A percentile compares a stretch with the other conserved stretches of the same genome.
Evolutionary conservation across 2,888 invertebrate species (phyloP).

Genomic region (Drosophila setosimentum): DNA sequence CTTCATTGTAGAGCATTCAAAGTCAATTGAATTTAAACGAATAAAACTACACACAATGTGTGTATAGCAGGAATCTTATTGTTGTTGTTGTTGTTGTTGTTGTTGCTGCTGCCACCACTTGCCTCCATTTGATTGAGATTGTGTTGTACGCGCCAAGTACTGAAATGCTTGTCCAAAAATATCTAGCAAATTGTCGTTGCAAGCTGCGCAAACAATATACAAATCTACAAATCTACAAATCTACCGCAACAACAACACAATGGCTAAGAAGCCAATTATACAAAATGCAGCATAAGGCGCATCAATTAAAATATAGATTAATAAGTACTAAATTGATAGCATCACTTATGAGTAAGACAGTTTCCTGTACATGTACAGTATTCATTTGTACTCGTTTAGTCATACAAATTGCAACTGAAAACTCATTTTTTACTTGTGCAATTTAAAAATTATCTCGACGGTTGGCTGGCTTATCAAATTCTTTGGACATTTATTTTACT

Average conservation of each 20-base stretch:
- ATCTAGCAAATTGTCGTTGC: slow-evolving; percentile 62
- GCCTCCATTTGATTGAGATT: slow-evolving; percentile 75
- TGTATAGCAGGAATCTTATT: slow-evolving; percentile 54
- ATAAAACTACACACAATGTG: slow-evolving; percentile 72
- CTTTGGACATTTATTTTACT: not conserved
- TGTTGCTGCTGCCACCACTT: slow-evolving; percentile 60
- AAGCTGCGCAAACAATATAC: slow-evolving; percentile 52
- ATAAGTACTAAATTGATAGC: slow-evolving; percentile 49
- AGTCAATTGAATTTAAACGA: slow-evolving; percentile 80
- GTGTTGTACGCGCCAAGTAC: slow-evolving; percentile 58
- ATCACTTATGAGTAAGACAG: slow-evolving; percentile 27
- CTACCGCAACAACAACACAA: slow-evolving; percentile 8
- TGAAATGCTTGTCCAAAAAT: slow-evolving; percentile 60
- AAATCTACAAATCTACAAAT: slow-evolving; percentile 25
- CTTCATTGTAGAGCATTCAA: slow-evolving; percentile 78
- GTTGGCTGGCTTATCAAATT: not conserved
- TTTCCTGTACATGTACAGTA: slow-evolving; percentile 28
- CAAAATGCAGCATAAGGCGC: slow-evolving; percentile 49
- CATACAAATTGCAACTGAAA: slow-evolving; percentile 1
- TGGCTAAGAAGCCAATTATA: slow-evolving; percentile 13
- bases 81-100: slow-evolving; percentile 33
- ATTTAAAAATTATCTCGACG: not conserved
- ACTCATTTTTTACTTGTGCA: not conserved
- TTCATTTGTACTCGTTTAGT: not conserved
- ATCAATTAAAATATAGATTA: slow-evolving; percentile 70